Evolutionary conservation across 2,797 vertebrate genomes (phyloP), one percentile per base, ranked within the genome.

Genomic region (Falco rusticolus): DNA sequence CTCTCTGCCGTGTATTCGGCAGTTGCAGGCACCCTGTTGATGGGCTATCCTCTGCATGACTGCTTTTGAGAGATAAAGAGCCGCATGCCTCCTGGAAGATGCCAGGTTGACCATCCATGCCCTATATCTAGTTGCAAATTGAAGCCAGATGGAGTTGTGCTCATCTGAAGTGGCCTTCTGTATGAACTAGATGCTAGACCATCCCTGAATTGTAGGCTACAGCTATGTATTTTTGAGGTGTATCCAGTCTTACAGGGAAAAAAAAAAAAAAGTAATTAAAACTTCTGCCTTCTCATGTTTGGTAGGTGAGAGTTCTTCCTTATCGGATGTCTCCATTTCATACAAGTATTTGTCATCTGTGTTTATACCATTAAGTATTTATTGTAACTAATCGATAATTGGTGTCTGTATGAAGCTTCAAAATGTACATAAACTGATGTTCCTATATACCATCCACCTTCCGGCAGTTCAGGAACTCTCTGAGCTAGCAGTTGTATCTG

Each of bases 81-180:
- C 53, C 1, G 0, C 2, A 0, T 60, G 89, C 53, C 56, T 87
- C n/a, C 80, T 0, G 0, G 50, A 87, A 80, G 77, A 16, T 89
- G 84, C 53, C 89, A 65, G 26, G 89, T 66, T 89, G 89, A 82
- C 82, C 54, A 69, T 57, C 63, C 4, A 0, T 81, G 34, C 77
- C 66, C 11, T 76, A 0, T 90, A 92, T 91, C 87, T 91, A 8
- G 33, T 60, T 2, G 1, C 16, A 68, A 84, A 84, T 61, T 61
- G 87, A 57, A 91, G 69, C 68, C 84, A 90, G 60, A 85, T 87
- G 87, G 71, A 89, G 48, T 50, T 74, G 39, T 74, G 70, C 77
- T 89, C 86, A 53, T 93, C 81, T 87, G 28, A 77, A 85, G 41
- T 85, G 53, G 60, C 64, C 64, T 93, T 80, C 84, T 92, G 71